Percentiles rank a stretch among this genome's conserved stretches.
Evolutionary conservation across 1,140 invertebrate genomes (phyloP).

Genomic region (Caenorhabditis inopinata): DNA sequence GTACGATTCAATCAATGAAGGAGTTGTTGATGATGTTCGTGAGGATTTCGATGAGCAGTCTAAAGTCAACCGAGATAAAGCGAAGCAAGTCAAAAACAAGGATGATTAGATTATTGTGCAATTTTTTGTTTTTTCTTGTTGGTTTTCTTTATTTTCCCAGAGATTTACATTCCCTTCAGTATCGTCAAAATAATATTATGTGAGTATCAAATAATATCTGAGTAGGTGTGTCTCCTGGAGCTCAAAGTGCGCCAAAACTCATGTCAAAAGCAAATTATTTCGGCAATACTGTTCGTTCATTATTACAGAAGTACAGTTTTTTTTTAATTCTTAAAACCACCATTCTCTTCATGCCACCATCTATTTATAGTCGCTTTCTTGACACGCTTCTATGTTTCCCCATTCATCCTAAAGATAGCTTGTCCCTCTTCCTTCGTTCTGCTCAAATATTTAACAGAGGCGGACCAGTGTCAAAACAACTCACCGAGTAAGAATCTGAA

Average conservation of each 20-base stretch:
- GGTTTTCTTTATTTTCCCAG: background rate
- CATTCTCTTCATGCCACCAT: too few relatives aligned
- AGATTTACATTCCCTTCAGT: slow-evolving; percentile 6
- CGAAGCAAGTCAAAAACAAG: background rate
- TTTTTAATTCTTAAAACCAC: too few relatives aligned
- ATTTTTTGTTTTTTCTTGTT: background rate
- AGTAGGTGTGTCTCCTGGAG: too few relatives aligned
- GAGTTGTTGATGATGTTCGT: slow-evolving; percentile 38
- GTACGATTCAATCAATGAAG: slow-evolving; percentile 26
- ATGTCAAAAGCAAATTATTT: too few relatives aligned
- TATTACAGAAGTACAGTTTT: too few relatives aligned
- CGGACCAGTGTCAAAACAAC: background rate
- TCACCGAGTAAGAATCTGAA: background rate
- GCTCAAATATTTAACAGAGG: background rate
- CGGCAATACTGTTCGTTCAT: too few relatives aligned
- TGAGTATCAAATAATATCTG: too few relatives aligned
- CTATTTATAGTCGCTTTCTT: too few relatives aligned
- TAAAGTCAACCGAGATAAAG: background rate
- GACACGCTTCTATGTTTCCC: too few relatives aligned
- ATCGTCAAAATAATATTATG: too few relatives aligned
- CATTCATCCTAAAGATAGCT: background rate
- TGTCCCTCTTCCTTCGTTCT: background rate
- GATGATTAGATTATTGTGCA: background rate
- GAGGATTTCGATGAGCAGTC: slow-evolving; percentile 39
- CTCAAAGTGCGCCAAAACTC: too few relatives aligned